Evolutionary conservation across 2,797 vertebrate species (phyloP), one percentile per base, ranked within the genome.

Genomic region (Poeciliopsis infans): DNA sequence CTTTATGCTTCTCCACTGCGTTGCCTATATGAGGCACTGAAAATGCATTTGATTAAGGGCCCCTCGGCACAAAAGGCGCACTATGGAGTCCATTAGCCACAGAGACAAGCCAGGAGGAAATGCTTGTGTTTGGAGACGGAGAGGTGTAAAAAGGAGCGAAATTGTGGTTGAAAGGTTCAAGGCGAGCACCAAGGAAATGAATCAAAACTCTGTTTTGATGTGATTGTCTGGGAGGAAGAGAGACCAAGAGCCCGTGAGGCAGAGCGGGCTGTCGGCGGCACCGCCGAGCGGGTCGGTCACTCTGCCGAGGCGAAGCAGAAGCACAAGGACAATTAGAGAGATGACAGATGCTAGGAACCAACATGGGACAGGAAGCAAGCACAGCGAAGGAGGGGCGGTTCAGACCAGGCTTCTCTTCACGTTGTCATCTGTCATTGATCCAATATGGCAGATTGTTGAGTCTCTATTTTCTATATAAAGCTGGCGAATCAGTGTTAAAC

Each of bases 101-200:
- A 31, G 79, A 85, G 85, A 87, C 59, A 64, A 85, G 87, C 77
- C 36, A 74, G 78, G 49, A 82, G 82, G 84, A 73, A 76, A 83
- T 77, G 68, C 87, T 84, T 61, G 83, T 76, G 66, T 78, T 84
- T 55, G 33, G 70, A 90, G 87, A 90, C 85, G 87, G 88, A 89
- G 83, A 84, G 86, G 91, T 86, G 87, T 57, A 82, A 91, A 28
- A 85, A 85, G 79, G 77, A 84, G 47, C 43, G 57, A 83, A 81
- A 89, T 79, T 83, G 91, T 85, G 85, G 86, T 73, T 88, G 87
- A 90, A 92, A 92, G 90, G 93, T 93, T 94, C 93, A 93, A 93
- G 93, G 92, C 88, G 81, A 93, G 92, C 84, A 79, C 75, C 89
- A 87, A 85, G 92, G 73, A 81, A 88, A 93, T 92, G 90, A 92